Evolutionary conservation across 1,140 invertebrate species (phyloP).

Genomic region (Pseudobourletiella spinata): DNA sequence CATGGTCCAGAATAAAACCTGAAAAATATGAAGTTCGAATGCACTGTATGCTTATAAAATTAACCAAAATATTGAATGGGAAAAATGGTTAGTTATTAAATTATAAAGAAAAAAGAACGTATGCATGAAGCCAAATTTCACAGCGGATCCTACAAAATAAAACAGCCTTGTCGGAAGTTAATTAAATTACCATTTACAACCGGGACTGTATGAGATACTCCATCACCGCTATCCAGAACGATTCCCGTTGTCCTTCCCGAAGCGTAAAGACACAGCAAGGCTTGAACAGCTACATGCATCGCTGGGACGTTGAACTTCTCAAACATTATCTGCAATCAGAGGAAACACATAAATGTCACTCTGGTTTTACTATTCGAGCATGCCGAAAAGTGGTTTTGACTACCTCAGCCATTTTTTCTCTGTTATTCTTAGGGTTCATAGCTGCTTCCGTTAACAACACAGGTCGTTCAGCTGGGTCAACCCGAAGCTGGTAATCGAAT

Average conservation of each 20-base stretch:
- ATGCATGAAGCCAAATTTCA: no score
- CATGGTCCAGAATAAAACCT: slow-evolving; percentile 46
- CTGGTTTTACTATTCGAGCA: no score
- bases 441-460: slow-evolving; percentile 54
- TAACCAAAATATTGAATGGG: no score
- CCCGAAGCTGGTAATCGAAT: slow-evolving; percentile 42
- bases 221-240: slow-evolving; percentile 47
- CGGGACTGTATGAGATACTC: slow-evolving; percentile 46
- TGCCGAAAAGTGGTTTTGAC: no score
- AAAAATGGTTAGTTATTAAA: no score
- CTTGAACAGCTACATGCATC: slow-evolving; percentile 47
- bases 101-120: no score
- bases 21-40: no score
- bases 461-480: slow-evolving; percentile 56
- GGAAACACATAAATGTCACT: no score
- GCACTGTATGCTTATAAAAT: no score
- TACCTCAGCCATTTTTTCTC: slow-evolving; percentile 55
- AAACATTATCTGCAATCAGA: slow-evolving; percentile 48
- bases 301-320: slow-evolving; percentile 50
- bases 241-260: slow-evolving; percentile 47
- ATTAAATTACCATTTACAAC: slow-evolving; percentile 46
- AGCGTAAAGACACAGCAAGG: slow-evolving; percentile 45
- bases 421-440: slow-evolving; percentile 50
- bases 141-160: no score
- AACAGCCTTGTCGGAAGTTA: no score